Conservation (phyloP, 2,113 vertebrate species). For the Paramormyrops kingsleyae region DNA sequence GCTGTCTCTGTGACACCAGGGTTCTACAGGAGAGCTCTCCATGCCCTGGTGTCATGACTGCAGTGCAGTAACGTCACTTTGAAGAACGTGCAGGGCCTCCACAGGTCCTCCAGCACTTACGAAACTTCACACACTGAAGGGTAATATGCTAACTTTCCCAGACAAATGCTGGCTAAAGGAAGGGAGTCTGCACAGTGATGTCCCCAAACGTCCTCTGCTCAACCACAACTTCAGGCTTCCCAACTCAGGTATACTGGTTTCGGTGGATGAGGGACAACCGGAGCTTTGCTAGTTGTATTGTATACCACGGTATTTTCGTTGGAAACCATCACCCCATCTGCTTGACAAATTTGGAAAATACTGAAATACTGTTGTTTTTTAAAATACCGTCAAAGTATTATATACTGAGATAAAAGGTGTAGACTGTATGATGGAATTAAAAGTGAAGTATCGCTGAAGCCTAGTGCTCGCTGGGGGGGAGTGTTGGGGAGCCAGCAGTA, state of each 20-base stretch:
- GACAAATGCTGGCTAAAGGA: conserved; percentile 29
- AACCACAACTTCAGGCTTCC: not conserved
- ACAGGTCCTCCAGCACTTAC: conserved; percentile 16
- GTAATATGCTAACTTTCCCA: conserved; percentile 22
- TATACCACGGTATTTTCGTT: not conserved
- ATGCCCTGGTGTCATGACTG: not conserved
- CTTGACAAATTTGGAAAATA: not conserved
- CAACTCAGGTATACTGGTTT: not conserved
- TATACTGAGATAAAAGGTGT: not conserved
- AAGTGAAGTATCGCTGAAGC: not conserved
- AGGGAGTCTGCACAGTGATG: not conserved
- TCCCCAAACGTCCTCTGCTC: not conserved
- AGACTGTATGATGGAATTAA: not conserved
- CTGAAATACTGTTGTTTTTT: not conserved
- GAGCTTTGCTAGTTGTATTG: not conserved
- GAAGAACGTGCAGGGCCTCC: not conserved
- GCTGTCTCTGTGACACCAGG: not conserved
- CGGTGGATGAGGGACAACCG: not conserved
- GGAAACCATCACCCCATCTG: not conserved
- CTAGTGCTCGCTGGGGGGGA: not conserved
- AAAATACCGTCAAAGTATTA: not conserved
- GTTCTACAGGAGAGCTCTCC: not conserved
- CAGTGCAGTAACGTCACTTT: not conserved
- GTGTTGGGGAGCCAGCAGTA: not conserved
- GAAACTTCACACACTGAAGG: conserved; percentile 22